Evolutionary conservation across 2,113 vertebrate species (phyloP).

Genomic region (Riparia riparia): DNA sequence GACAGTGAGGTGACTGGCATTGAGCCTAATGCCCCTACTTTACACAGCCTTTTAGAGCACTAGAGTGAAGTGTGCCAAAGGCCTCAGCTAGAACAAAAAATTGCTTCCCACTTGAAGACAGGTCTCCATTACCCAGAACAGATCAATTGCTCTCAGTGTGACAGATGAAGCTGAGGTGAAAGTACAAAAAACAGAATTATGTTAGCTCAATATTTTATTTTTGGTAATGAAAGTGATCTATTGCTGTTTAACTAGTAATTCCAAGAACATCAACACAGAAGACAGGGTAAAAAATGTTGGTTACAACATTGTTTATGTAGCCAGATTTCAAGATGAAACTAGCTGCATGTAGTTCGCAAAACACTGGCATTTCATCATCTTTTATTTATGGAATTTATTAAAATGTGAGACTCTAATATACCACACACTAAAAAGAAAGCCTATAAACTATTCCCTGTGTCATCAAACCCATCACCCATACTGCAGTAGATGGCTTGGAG

Average conservation of each 20-base stretch:
- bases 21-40: not conserved
- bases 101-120: not conserved
- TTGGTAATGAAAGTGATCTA: slow-evolving; percentile 40
- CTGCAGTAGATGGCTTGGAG: not conserved
- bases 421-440: slow-evolving; percentile 17
- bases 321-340: slow-evolving; percentile 62
- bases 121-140: not conserved
- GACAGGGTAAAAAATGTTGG: slow-evolving; percentile 13
- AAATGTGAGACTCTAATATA: slow-evolving; percentile 44
- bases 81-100: slow-evolving; percentile 18
- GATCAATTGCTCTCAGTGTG: slow-evolving; percentile 5
- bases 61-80: not conserved
- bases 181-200: not conserved
- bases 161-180: not conserved
- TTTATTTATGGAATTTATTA: slow-evolving; percentile 76
- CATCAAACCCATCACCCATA: slow-evolving; percentile 37
- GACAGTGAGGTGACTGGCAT: accelerated
- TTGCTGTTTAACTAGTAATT: slow-evolving; percentile 33
- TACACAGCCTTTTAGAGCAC: not conserved
- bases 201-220: slow-evolving; percentile 20
- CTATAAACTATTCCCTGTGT: not conserved
- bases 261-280: slow-evolving; percentile 33
- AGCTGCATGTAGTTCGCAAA: not conserved
- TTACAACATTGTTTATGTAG: slow-evolving; percentile 28
- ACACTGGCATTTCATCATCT: slow-evolving; percentile 62